Conservation (phyloP, 23 tunicate genomes). For the Oikopleura albicans region DNA sequence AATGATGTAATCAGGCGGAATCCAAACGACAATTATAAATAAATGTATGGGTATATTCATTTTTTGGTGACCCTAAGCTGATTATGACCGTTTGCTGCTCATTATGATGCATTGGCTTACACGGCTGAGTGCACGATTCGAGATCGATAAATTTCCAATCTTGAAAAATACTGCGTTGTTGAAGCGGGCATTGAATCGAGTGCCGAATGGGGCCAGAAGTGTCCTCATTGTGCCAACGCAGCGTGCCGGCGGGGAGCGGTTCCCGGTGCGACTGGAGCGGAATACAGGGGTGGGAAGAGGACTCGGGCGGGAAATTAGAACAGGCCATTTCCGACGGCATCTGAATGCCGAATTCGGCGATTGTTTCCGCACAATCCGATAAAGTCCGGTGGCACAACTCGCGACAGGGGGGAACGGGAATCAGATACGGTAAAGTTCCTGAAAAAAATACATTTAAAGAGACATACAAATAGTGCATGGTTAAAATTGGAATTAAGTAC, state of each 20-base stretch:
- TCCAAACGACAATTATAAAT: too few species aligned
- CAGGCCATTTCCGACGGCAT: neutral
- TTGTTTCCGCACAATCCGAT: neutral
- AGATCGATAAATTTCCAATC: neutral
- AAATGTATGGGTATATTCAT: too few species aligned
- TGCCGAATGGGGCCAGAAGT: neutral
- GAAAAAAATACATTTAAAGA: too few species aligned
- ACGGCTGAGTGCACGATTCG: neutral
- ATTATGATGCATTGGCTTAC: neutral
- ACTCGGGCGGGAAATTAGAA: neutral
- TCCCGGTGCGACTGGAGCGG: neutral
- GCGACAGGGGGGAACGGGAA: slow-evolving; percentile 13
- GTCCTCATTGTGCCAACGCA: slow-evolving; percentile 6
- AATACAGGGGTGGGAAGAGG: neutral
- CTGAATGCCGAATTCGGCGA: neutral
- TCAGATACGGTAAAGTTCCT: slow-evolving; percentile 2
- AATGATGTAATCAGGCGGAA: too few species aligned
- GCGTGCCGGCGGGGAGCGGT: slow-evolving; percentile 1
- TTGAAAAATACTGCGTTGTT: neutral
- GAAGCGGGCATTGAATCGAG: neutral
- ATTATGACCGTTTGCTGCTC: neutral
- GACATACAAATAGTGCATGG: too few species aligned
- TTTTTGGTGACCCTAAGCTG: neutral
- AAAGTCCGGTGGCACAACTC: neutral
- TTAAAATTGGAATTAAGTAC: too few species aligned